Evolutionary conservation across 2,797 vertebrate genomes (phyloP).

Genomic region (Petrocephalus schoutedeni): DNA sequence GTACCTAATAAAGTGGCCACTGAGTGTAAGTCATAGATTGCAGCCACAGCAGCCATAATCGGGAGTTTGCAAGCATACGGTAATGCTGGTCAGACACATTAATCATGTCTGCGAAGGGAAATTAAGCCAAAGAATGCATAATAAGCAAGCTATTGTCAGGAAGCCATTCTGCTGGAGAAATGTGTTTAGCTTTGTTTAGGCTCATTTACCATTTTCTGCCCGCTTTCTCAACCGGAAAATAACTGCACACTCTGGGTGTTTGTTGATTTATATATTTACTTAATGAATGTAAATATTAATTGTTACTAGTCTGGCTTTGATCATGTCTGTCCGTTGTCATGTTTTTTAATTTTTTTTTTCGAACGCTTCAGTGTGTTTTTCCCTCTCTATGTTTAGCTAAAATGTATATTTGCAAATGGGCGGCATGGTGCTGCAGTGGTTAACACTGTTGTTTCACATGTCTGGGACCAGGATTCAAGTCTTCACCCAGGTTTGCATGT

Average conservation of each 20-base stretch:
- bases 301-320: neutral
- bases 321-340: neutral
- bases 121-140: constrained; percentile 17
- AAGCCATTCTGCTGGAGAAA: neutral
- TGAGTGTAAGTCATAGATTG: neutral
- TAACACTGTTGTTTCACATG: too few species aligned
- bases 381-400: neutral
- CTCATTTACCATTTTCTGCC: neutral
- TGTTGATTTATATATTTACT: constrained; percentile 10
- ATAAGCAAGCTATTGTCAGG: constrained; percentile 23
- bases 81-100: constrained; percentile 26
- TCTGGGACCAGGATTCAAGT: too few species aligned
- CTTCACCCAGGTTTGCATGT: too few species aligned
- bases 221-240: neutral
- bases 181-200: neutral
- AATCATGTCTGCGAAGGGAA: constrained; percentile 32
- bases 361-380: neutral
- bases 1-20: constrained; percentile 7
- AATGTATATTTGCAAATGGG: neutral
- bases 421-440: too few species aligned
- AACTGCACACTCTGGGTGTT: neutral
- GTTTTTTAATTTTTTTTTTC: neutral
- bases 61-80: constrained; percentile 10
- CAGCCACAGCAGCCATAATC: neutral
- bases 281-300: constrained; percentile 10